phyloP scores from a whole-genome alignment of 2,113 vertebrate genomes.

The Plecturocebus donacophilus region DNA sequence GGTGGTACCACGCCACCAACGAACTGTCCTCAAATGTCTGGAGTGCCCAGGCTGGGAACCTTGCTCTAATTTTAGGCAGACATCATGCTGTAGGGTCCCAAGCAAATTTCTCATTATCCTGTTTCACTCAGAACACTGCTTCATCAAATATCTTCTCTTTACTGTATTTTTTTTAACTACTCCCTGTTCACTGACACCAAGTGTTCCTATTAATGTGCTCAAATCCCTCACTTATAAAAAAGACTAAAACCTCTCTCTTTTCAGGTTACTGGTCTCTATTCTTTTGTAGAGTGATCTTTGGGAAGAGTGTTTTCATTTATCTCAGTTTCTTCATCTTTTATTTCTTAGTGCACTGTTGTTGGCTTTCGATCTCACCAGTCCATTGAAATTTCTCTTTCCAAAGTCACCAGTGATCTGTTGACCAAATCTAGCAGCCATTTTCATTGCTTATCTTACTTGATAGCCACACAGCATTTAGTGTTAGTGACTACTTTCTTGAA shows the following conservation, averaged over 20 bases:
- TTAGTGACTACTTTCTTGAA: neutral
- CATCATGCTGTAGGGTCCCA: neutral
- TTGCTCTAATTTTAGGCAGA: neutral
- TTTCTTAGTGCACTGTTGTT: neutral
- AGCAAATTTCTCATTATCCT: neutral
- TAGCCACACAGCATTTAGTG: neutral
- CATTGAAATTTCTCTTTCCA: neutral
- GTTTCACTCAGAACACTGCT: neutral
- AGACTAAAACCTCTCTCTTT: neutral
- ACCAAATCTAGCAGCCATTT: neutral
- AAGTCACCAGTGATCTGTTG: neutral
- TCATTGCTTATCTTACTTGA: no score
- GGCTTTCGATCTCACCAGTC: neutral
- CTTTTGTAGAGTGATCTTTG: neutral
- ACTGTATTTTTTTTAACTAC: neutral
- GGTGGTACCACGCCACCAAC: fast-evolving
- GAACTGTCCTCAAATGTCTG: neutral
- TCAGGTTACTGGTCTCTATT: neutral
- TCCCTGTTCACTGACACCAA: neutral
- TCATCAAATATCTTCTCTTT: neutral
- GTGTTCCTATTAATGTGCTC: neutral
- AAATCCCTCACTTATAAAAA: neutral
- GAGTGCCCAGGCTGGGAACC: neutral
- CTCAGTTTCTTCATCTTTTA: neutral
- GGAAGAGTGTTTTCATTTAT: neutral